Evolutionary conservation across 2,797 vertebrate genomes (phyloP).

Genomic region (Diplodus sargus): DNA sequence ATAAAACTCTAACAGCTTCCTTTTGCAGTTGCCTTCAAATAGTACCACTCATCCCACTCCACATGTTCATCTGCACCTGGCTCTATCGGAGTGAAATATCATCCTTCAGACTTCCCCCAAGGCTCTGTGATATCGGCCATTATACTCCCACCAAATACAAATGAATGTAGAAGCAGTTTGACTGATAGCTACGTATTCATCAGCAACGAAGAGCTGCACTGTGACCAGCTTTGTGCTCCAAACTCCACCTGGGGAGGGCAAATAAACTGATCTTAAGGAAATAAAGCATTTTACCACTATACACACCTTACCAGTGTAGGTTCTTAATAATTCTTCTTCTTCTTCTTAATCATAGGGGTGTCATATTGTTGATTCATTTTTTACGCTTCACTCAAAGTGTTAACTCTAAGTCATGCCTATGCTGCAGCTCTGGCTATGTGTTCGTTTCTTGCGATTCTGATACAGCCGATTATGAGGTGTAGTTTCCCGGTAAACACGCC

Average conservation of each 20-base stretch:
- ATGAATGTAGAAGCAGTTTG: slow-evolving; percentile 15
- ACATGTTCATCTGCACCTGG: background rate
- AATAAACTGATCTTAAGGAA: slow-evolving; percentile 9
- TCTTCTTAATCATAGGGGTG: no score
- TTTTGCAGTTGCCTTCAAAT: background rate
- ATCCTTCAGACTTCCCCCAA: slow-evolving; percentile 16
- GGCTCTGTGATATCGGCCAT: slow-evolving; percentile 9
- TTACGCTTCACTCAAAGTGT: no score
- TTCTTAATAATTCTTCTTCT: no score
- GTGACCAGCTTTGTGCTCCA: slow-evolving; percentile 9
- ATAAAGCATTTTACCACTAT: background rate
- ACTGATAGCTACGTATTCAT: slow-evolving; percentile 5
- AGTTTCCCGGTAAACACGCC: no score
- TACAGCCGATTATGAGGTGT: no score
- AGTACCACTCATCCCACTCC: background rate
- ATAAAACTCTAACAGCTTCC: background rate
- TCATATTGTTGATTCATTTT: no score
- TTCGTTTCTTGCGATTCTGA: no score
- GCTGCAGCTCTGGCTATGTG: no score
- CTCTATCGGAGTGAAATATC: slow-evolving; percentile 2
- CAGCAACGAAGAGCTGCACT: background rate
- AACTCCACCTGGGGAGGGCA: background rate
- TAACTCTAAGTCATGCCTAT: no score
- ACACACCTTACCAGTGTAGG: background rate
- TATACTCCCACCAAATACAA: slow-evolving; percentile 36